A percentile compares a stretch with the other conserved stretches of the same genome.
Conservation (phyloP, 2,797 vertebrate genomes). For the Phoxinus dragarum region DNA sequence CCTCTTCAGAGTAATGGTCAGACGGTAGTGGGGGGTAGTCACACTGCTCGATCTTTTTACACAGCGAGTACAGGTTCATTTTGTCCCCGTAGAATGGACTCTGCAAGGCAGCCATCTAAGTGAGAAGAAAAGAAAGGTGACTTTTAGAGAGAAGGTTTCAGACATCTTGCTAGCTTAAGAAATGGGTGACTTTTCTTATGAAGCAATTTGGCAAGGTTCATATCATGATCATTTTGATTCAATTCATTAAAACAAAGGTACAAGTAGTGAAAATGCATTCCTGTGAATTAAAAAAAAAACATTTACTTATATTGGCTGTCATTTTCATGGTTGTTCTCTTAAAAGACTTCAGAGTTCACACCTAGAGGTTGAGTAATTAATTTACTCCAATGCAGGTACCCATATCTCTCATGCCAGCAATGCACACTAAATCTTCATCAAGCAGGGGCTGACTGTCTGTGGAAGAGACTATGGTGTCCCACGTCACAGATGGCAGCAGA, state of each 20-base stretch:
- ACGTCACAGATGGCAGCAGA: conserved; percentile 48
- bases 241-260: neutral
- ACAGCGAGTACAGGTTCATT: conserved; percentile 98
- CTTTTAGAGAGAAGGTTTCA: conserved; percentile 4
- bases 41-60: conserved; percentile 99
- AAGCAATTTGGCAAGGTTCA: neutral
- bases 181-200: neutral
- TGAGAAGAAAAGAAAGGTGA: conserved; percentile 63
- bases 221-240: neutral
- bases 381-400: neutral
- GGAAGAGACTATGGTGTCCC: conserved; percentile 33
- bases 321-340: neutral
- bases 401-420: neutral
- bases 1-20: conserved; percentile 98
- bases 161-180: neutral
- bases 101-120: conserved; percentile 96
- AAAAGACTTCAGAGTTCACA: neutral
- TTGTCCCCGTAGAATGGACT: conserved; percentile 99
- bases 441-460: conserved; percentile 41
- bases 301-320: neutral
- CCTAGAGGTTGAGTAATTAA: conserved; percentile 3
- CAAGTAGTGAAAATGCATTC: neutral
- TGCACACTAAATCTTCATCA: conserved; percentile 58
- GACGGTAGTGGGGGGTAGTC: conserved; percentile 98
- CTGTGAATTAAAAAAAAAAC: neutral